Evolutionary conservation across 1,140 invertebrate species (phyloP).

Genomic region (Atta cephalotes): DNA sequence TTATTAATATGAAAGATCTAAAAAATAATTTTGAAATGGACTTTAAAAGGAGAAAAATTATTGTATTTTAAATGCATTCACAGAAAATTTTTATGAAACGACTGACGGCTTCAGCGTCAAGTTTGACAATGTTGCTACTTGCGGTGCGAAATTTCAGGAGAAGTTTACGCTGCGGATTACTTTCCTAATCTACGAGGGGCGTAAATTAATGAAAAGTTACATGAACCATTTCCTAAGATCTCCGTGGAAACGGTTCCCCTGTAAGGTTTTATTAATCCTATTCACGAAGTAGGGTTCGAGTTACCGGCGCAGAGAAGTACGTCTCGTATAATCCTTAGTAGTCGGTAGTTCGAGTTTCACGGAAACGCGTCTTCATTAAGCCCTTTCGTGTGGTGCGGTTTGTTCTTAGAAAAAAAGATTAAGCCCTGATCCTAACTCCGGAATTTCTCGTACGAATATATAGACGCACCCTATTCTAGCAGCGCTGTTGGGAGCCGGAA

Average conservation of each 20-base stretch:
- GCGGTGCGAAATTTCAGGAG: conserved; percentile 21
- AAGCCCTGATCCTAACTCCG: conserved; percentile 7
- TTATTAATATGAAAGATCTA: background rate
- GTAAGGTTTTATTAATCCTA: conserved; percentile 75
- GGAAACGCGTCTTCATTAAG: conserved; percentile 70
- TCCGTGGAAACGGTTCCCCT: conserved; percentile 19
- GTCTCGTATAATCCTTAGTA: conserved; percentile 60
- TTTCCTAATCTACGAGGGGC: conserved; percentile 51
- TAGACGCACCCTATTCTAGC: background rate
- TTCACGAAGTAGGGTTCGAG: conserved; percentile 68
- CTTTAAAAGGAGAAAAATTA: background rate
- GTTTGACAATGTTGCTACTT: conserved; percentile 36
- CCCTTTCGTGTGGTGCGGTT: conserved; percentile 16
- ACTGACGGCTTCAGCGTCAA: conserved; percentile 2
- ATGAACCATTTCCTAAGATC: conserved; percentile 53
- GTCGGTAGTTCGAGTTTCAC: conserved; percentile 59
- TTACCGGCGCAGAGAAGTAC: conserved; percentile 54
- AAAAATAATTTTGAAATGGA: background rate
- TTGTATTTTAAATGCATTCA: background rate
- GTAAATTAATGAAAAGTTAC: conserved; percentile 60
- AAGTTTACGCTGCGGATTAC: conserved; percentile 55
- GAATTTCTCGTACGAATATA: conserved; percentile 21
- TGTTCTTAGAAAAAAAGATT: conserved; percentile 48
- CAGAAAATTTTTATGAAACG: conserved; percentile 6
- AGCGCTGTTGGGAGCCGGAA: background rate